Base-by-base conservation (phyloP, 2,888 invertebrate genomes). In the Eustalomyia histrio region DNA sequence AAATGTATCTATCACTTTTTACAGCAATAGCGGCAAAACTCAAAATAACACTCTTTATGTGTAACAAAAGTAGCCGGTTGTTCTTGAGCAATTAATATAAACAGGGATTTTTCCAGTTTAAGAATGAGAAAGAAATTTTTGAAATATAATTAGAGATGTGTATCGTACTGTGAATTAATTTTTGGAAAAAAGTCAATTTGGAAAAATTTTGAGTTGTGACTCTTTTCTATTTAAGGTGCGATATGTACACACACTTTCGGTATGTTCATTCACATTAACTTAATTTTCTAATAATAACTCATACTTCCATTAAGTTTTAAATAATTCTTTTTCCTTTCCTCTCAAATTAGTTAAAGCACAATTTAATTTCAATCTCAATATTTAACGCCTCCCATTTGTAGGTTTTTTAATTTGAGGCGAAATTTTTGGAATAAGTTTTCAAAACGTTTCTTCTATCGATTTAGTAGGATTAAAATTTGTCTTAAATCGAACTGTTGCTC, bases 391-490 rank as follows among this genome's bases (percentile, higher is more conserved):
- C 39, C 61, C 61, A 47, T 47, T 68, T 79, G 47, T 79, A 67
- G 67, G 67, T 73, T 64, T n/a, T 55, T 61, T 72, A 61, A 43
- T 67, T 39, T 68, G 73, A 55, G 55, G 24, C 61, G 33, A 16
- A 60, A 52, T 57, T 39, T 52, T 35, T 68, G 61, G 68, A 14
- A 72, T 65, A 60, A 39, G 14, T 72, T 50, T 78, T 72, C 65
- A 43, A 63, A 55, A 63, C 39, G 67, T 55, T 68, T 73, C 63
- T 64, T 82, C 58, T 69, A 52, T 73, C 83, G 71, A 53, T 74
- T 83, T 61, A 61, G 61, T 80, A 82, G 60, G 61, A 16, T 80
- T 69, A 50, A 79, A 55, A 18, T 55, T 52, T 64, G 64, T 60
- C 60, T 79, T 33, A 72, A 64, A 57, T 53, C 68, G 24, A 68